Evolutionary conservation across 2,113 vertebrate genomes (phyloP).

Genomic region (Rousettus leschenaultii): DNA sequence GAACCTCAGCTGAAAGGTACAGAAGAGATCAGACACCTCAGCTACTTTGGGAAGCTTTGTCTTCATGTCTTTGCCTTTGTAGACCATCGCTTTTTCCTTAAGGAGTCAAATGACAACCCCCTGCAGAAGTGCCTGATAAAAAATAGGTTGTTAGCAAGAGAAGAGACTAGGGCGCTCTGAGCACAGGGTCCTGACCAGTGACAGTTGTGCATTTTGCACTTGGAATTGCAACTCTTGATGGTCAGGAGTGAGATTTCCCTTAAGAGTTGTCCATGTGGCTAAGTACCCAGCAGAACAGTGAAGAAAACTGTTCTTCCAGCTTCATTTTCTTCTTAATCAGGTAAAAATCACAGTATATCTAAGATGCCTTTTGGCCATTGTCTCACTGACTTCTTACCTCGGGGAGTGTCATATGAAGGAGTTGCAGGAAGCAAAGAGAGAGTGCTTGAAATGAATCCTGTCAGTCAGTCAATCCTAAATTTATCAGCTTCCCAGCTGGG

Average conservation of each 20-base stretch:
- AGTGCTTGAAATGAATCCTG: background rate
- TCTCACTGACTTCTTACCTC: slow-evolving; percentile 21
- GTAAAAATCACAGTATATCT: slow-evolving; percentile 16
- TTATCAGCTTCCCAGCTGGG: background rate
- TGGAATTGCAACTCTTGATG: background rate
- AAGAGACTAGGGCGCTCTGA: fast-evolving
- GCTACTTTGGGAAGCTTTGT: background rate
- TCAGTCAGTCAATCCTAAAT: background rate
- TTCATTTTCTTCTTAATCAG: slow-evolving; percentile 47
- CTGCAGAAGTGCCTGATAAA: background rate
- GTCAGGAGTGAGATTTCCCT: background rate
- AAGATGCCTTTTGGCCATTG: slow-evolving; percentile 8
- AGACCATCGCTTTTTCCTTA: background rate
- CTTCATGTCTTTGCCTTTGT: background rate
- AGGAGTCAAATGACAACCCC: background rate
- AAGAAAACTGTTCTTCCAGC: background rate
- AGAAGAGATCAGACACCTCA: background rate
- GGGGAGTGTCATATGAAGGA: background rate
- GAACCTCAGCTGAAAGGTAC: background rate
- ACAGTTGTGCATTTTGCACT: background rate
- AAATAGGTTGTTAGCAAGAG: background rate
- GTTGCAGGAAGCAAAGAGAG: background rate
- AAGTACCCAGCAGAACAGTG: background rate
- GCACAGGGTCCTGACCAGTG: background rate
- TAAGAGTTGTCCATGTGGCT: background rate